Evolutionary conservation across 92 coral and sea anemone genomes (phyloP), one percentile per base, ranked within the genome.

Genomic region (Epizoanthus scotinus): DNA sequence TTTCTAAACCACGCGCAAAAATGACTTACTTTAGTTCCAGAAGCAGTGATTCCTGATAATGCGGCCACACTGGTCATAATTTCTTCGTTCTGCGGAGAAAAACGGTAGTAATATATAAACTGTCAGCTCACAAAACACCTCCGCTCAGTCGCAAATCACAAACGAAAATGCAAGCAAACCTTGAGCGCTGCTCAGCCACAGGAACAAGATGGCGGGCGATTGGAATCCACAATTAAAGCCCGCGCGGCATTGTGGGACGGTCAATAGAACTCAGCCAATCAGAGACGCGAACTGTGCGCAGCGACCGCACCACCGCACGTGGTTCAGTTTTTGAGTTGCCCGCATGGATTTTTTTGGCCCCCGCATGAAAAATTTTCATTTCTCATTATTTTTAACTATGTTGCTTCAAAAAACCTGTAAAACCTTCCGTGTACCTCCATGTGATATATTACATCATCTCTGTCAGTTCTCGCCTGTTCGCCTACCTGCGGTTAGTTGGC

Each of bases 31-130:
- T 93, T 93, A 56, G 90, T 91, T 93, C 97, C 97, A 78, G 91
- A 85, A 70, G 91, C 85, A 91, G 91, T 87, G 63, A 93, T 78
- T 91, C 97, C 97, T 85, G 97, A 89, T 78, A 92, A 83, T 69
- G 97, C 97, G 70, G 97, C 97, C 84, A 92, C 97, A 88, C 95
- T 92, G 71, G 97, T 90, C 97, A 92, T 92, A 92, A 86, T 92
- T 87, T 91, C 85, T 82, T 75, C 77, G 84, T 80, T 79, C 85
- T 72, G 83, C 29, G 69, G 89, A 78, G 63, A 83, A 62, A 47
- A 82, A 82, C 79, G 83, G 84, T 67, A 59, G 78, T 42, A 87
- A 78, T 56, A 59, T 34, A 40, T 61, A 71, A 84, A 77, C 71
- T 73, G 62, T 47, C 71, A 19, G 6, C 58, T 58, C 71, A 55